phyloP scores from a whole-genome alignment of 2,797 vertebrate species.

The Sebastolobus altivelis region DNA sequence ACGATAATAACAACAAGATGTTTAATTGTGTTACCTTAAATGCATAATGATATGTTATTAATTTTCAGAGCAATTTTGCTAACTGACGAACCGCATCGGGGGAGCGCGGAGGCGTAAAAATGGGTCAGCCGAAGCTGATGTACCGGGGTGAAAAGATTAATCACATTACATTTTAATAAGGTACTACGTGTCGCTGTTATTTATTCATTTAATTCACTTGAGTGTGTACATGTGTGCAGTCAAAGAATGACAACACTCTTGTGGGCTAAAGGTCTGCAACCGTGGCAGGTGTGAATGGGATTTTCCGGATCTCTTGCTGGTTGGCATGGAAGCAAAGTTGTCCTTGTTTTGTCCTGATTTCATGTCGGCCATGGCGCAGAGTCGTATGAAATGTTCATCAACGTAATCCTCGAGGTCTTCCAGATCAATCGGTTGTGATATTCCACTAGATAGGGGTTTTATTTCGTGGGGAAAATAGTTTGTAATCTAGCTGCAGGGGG shows the following conservation, averaged over 20 bases:
- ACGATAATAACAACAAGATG: conserved; percentile 55
- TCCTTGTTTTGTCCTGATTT: too few relatives aligned
- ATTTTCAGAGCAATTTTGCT: conserved; percentile 69
- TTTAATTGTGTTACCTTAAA: conserved; percentile 77
- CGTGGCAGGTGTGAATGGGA: too few relatives aligned
- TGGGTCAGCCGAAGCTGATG: conserved; percentile 73
- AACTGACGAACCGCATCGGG: conserved; percentile 67
- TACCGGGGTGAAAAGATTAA: conserved; percentile 73
- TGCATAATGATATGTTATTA: conserved; percentile 75
- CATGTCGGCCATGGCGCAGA: too few relatives aligned
- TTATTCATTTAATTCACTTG: conserved; percentile 41
- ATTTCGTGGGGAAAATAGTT: too few relatives aligned
- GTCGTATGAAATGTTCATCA: too few relatives aligned
- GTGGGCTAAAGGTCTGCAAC: too few relatives aligned
- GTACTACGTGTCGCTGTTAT: conserved; percentile 56
- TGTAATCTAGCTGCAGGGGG: too few relatives aligned
- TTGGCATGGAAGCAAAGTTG: too few relatives aligned
- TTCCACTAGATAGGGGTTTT: too few relatives aligned
- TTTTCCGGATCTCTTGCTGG: too few relatives aligned
- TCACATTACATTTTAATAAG: conserved; percentile 78
- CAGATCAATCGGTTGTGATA: too few relatives aligned
- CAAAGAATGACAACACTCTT: not conserved
- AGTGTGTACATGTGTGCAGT: not conserved
- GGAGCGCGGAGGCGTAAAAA: conserved; percentile 67
- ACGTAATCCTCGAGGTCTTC: too few relatives aligned